Base-by-base conservation (phyloP, 2,888 invertebrate species). In the Mechanitis mazaeus region DNA sequence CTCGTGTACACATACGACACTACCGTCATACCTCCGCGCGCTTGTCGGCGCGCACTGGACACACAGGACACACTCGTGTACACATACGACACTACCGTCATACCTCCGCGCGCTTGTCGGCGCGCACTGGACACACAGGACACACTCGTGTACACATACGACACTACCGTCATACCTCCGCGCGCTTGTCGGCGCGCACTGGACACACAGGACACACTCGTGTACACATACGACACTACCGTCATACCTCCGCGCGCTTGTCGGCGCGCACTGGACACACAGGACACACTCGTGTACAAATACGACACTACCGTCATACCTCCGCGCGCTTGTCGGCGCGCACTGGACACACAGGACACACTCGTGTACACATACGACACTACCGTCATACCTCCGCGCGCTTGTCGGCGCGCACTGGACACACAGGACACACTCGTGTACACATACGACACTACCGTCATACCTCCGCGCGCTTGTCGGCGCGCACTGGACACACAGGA, bases 131-230 rank as follows among this genome's bases (percentile, higher is more conserved):
- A 7, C 47, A 45, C 54, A 55, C 33, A 58, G 3, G 7, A 28
- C 20, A 20, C 12, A 50, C 20, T 20, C 20, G 20, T 20, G 20
- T 20, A 20, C 20, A 20, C 20, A 20, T 20, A 20, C 20, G 20
- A 20, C 20, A 20, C 20, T 20, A 20, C 20, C 20, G 20, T 20
- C 20, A 20, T 20, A 20, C 95, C 85, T 97, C 97, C 33, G 96
- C 97, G 74, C 95, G 94, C 88, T 98, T 97, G 87, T 98, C 98
- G 55, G 97, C 97, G 83, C 97, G 97, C 89, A 96, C 98, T 98
- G 84, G 11, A 7, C 47, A 45, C 54, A 55, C 33, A 58, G 3
- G 7, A 28, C 20, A 20, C 12, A 50, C 20, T 20, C 20, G 20
- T 20, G 20, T 20, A 20, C 20, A 20, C 20, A 20, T 20, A 20